phyloP scores from a whole-genome alignment of 2,797 vertebrate genomes.

The Sebastes vulpes region DNA sequence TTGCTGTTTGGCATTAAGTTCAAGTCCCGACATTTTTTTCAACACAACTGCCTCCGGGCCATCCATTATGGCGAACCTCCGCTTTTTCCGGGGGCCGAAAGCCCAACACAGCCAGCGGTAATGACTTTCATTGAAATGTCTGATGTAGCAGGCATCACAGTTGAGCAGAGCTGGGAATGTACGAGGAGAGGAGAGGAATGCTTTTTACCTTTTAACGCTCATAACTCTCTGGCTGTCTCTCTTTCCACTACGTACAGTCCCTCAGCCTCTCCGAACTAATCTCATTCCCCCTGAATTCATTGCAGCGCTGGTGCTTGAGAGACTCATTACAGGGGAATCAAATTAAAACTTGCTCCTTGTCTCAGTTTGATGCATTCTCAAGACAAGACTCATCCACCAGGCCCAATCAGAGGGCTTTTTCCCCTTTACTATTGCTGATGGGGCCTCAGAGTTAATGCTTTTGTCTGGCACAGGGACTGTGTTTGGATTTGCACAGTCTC shows the following conservation, averaged over 20 bases:
- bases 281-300: slow-evolving; percentile 67
- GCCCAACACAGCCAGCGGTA: slow-evolving; percentile 57
- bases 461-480: slow-evolving; percentile 29
- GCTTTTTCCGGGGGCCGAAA: slow-evolving; percentile 20
- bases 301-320: slow-evolving; percentile 54
- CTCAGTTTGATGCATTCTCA: slow-evolving; percentile 74
- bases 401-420: slow-evolving; percentile 34
- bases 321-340: slow-evolving; percentile 79
- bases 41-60: slow-evolving; percentile 54
- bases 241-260: slow-evolving; percentile 24
- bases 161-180: slow-evolving; percentile 34
- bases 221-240: slow-evolving; percentile 49
- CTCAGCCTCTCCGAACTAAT: slow-evolving; percentile 64
- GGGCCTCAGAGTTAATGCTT: slow-evolving; percentile 54
- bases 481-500: slow-evolving; percentile 34
- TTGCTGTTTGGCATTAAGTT: slow-evolving; percentile 77
- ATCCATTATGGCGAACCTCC: slow-evolving; percentile 51
- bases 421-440: slow-evolving; percentile 42
- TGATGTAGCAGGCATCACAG: slow-evolving; percentile 52
- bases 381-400: slow-evolving; percentile 67
- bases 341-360: slow-evolving; percentile 80
- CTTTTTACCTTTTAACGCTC: slow-evolving; percentile 57
- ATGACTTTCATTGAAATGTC: slow-evolving; percentile 72
- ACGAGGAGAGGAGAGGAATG: slow-evolving; percentile 6
- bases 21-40: slow-evolving; percentile 43